Evolutionary conservation across 2,113 vertebrate genomes (phyloP).

Genomic region (Cynoglossus semilaevis): DNA sequence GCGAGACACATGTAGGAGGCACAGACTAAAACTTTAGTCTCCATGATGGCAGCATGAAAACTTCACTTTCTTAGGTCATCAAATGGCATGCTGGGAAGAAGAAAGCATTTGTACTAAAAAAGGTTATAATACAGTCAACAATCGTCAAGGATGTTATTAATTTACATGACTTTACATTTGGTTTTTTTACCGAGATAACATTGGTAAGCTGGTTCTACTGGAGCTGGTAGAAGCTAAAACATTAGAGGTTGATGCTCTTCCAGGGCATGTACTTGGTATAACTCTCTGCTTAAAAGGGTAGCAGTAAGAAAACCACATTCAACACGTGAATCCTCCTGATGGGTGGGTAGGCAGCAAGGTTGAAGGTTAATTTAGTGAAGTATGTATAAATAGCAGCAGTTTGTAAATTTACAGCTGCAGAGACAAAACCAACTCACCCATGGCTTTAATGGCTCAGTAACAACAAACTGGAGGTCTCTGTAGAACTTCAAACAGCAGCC

Average conservation of each 20-base stretch:
- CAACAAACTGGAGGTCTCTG: background rate
- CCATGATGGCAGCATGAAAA: slow-evolving; percentile 32
- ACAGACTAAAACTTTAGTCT: slow-evolving; percentile 6
- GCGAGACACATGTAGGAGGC: slow-evolving; percentile 20
- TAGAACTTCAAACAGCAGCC: slow-evolving; percentile 19
- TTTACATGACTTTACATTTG: slow-evolving; percentile 42
- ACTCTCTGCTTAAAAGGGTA: background rate
- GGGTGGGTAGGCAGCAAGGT: slow-evolving; percentile 19
- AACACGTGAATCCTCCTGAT: slow-evolving; percentile 2
- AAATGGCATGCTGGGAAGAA: slow-evolving; percentile 47
- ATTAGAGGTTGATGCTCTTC: background rate
- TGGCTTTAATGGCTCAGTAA: background rate
- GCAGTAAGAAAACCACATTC: slow-evolving; percentile 7
- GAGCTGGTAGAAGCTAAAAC: background rate
- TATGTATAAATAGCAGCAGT: slow-evolving; percentile 6
- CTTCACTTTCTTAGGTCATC: slow-evolving; percentile 11
- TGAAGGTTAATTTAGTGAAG: slow-evolving; percentile 33
- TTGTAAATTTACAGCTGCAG: slow-evolving; percentile 14
- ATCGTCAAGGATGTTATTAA: slow-evolving; percentile 18
- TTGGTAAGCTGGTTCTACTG: background rate
- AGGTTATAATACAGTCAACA: slow-evolving; percentile 24
- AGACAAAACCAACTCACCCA: background rate
- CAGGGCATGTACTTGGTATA: background rate
- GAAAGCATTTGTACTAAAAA: slow-evolving; percentile 20
- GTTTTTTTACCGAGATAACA: background rate